These are phyloP conservation scores for Amblyjoppa proteus DNA, from an alignment of 2,888 invertebrate genomes.

Conservation along the genomic window DNA sequence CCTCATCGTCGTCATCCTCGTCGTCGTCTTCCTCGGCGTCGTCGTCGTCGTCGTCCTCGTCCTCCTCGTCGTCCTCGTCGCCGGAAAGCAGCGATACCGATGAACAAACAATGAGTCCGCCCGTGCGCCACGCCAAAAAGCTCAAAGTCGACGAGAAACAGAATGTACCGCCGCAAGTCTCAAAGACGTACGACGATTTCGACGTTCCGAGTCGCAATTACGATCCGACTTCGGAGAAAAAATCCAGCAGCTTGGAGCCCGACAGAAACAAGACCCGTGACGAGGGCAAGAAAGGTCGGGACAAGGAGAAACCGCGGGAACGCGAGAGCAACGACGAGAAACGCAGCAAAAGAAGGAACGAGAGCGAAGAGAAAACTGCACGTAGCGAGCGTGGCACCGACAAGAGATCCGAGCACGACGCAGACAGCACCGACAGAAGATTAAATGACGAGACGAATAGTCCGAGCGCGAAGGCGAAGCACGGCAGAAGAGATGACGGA, in stretches of 20 bases:
- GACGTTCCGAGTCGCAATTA: constrained; percentile 63
- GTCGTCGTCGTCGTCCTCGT: constrained; percentile 41
- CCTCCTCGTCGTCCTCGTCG: constrained; percentile 55
- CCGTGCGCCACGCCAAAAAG: constrained; percentile 26
- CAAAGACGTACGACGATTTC: constrained; percentile 61
- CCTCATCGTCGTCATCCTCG: constrained; percentile 43
- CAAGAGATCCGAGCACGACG: not conserved
- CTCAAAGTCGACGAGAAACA: constrained; percentile 14
- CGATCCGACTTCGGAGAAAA: constrained; percentile 54
- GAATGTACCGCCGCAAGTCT: constrained; percentile 15
- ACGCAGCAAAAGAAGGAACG: constrained; percentile 24
- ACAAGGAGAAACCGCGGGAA: not conserved
- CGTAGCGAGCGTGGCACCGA: not conserved
- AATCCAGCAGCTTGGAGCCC: constrained; percentile 14
- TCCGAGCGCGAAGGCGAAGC: not conserved
- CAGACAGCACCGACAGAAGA: not conserved
- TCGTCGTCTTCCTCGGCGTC: constrained; percentile 34
- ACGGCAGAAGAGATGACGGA: not conserved
- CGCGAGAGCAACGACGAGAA: constrained; percentile 21
- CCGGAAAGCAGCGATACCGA: constrained; percentile 53
- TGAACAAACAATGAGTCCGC: constrained; percentile 27
- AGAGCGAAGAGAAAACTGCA: not conserved
- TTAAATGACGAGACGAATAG: not conserved
- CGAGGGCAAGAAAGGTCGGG: not conserved
- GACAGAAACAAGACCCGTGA: not conserved